Evolutionary conservation across 2,888 invertebrate genomes (phyloP), one percentile per base, ranked within the genome.

Genomic region (Epirrhoe alternata): DNA sequence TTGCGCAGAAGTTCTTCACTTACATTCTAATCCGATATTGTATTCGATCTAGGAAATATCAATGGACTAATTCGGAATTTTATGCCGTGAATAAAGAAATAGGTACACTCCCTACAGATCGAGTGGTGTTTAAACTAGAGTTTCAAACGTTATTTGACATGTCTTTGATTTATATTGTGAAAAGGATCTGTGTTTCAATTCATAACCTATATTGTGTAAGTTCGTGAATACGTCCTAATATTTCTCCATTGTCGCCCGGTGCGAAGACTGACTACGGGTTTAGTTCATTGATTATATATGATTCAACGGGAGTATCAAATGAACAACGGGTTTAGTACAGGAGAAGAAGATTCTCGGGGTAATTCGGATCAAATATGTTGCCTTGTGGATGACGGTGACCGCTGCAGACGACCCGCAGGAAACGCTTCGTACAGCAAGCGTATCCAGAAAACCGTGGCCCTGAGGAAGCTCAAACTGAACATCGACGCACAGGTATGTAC

Each of bases 371-470:
- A 97, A 94, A 96, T 96, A 82, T 99, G 99, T 94, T 98, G 98
- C 94, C 95, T 99, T 77, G 96, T 98, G 81, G 97, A 98, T 88
- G 97, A 97, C 86, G 96, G 96, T 73, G 96, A 97, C 76, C 95
- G 98, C 75, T 99, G 99, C 90, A 94, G 95, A 73, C 96, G 98
- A 83, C 95, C 96, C 64, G 98, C 98, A 76, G 98, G 98, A 72
- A 98, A 98, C 94, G 99, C 99, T 76, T 97, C 98, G 53, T 99
- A 99, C 92, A 98, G 98, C 90, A 99, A 99, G 88, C 95, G 98
- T 76, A 98, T 99, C 80, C 98, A 99, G 90, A 99, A 98, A 89
- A 98, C 97, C 64, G 98, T 98, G 42, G 96, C 97, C 60, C 98
- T 98, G 84, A 95, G 98, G 81, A 96, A 97, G 80, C 95, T 99